Evolutionary conservation across 2,888 invertebrate species (phyloP).

Genomic region (Diarsia mendica): DNA sequence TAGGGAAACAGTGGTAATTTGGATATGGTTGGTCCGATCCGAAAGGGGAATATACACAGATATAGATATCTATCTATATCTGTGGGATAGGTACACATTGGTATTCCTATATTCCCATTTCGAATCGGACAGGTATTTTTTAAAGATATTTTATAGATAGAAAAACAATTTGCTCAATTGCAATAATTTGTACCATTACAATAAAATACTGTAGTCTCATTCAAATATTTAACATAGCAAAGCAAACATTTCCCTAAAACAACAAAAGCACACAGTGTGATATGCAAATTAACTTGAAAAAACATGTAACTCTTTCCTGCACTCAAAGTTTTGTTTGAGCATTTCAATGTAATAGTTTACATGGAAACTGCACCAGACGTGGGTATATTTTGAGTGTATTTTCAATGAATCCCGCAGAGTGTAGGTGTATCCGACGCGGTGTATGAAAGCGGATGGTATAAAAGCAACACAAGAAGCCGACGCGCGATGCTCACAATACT

Average conservation of each 20-base stretch:
- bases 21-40: too few species aligned
- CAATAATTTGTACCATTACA: not conserved
- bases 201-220: slow-evolving; percentile 11
- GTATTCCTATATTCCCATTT: too few species aligned
- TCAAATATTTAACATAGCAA: slow-evolving; percentile 20
- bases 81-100: too few species aligned
- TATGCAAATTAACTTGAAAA: slow-evolving; percentile 40
- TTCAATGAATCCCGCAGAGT: slow-evolving; percentile 72
- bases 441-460: slow-evolving; percentile 83
- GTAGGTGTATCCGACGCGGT: slow-evolving; percentile 80
- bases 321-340: slow-evolving; percentile 42
- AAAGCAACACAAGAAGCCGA: slow-evolving; percentile 75
- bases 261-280: slow-evolving; percentile 27
- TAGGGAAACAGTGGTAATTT: too few species aligned
- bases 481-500: slow-evolving; percentile 77
- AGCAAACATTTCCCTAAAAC: slow-evolving; percentile 27
- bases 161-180: not conserved
- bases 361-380: slow-evolving; percentile 28
- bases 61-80: too few species aligned
- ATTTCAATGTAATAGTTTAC: slow-evolving; percentile 31
- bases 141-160: not conserved
- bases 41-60: too few species aligned
- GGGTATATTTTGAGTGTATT: slow-evolving; percentile 36
- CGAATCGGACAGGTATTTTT: too few species aligned
- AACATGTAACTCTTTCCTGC: slow-evolving; percentile 23